phyloP scores from a whole-genome alignment of 1,140 invertebrate species.

The Drosophila bifasciata region DNA sequence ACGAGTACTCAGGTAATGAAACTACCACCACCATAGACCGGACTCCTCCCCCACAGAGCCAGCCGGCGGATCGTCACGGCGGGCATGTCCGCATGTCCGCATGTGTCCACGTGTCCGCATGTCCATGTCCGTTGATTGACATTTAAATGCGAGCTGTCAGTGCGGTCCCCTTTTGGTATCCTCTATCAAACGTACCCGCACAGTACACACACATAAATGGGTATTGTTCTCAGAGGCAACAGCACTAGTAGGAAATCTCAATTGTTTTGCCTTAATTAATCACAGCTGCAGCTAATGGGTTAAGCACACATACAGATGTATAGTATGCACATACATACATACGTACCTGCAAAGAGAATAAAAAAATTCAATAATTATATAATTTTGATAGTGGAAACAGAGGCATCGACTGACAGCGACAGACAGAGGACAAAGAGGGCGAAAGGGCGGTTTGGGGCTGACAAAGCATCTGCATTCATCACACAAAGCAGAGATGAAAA shows the following conservation, averaged over 20 bases:
- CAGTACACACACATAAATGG: not conserved
- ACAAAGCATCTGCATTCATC: too few relatives aligned
- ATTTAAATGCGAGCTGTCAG: conserved; percentile 49
- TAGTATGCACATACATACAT: not conserved
- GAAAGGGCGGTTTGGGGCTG: too few relatives aligned
- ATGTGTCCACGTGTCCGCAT: not conserved
- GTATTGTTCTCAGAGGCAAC: conserved; percentile 27
- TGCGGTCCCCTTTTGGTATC: conserved; percentile 19
- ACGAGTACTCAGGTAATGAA: conserved; percentile 22
- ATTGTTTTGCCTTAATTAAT: conserved; percentile 35
- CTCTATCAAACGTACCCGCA: conserved; percentile 6
- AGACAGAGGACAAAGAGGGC: too few relatives aligned
- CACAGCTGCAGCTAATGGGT: conserved; percentile 41
- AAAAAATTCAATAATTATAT: conserved; percentile 15
- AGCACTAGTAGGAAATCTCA: conserved; percentile 7
- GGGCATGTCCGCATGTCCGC: too few relatives aligned
- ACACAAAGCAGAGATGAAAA: too few relatives aligned
- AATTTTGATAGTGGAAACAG: not conserved
- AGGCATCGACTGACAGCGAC: too few relatives aligned
- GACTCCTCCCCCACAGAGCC: too few relatives aligned
- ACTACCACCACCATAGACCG: conserved; percentile 14
- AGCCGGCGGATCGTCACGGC: too few relatives aligned
- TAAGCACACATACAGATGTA: conserved; percentile 9
- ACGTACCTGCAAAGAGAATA: conserved; percentile 35
- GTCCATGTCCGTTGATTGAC: conserved; percentile 36